phyloP scores from a whole-genome alignment of 2,797 vertebrate genomes.

The Trichosurus vulpecula region DNA sequence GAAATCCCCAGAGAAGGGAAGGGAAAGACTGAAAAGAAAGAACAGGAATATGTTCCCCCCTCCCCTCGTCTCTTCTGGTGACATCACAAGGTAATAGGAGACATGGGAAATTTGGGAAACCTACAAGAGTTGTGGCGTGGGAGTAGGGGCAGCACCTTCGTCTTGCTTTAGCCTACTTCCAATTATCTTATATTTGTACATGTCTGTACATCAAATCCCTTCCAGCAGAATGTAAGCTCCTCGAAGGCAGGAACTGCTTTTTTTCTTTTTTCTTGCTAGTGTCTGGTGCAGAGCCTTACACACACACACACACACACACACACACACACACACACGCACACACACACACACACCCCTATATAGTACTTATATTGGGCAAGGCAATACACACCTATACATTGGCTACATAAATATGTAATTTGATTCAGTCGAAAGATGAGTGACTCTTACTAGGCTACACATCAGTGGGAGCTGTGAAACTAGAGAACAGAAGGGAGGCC shows the following conservation, averaged over 20 bases:
- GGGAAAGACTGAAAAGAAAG: not conserved
- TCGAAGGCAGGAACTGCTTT: not conserved
- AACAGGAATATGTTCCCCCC: not conserved
- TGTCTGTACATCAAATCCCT: not conserved
- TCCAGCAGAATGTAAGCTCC: not conserved
- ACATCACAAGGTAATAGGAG: not conserved
- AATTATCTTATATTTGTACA: not conserved
- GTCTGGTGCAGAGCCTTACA: not conserved
- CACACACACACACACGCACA: too few relatives aligned
- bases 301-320: too few relatives aligned
- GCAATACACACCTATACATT: not conserved
- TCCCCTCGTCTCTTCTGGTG: not conserved
- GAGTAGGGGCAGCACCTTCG: not conserved
- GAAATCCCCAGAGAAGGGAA: not conserved
- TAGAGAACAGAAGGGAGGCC: not conserved
- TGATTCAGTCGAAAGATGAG: not conserved
- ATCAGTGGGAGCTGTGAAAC: not conserved
- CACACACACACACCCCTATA: not conserved
- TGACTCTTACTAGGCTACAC: not conserved
- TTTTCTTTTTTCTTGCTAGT: not conserved
- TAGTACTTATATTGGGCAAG: not conserved
- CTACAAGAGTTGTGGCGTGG: not conserved
- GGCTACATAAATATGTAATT: not conserved
- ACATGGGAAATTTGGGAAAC: not conserved
- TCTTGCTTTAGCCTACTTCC: not conserved